Base-by-base conservation (phyloP, 2,113 vertebrate species). In the Sinocyclocheilus anophthalmus region DNA sequence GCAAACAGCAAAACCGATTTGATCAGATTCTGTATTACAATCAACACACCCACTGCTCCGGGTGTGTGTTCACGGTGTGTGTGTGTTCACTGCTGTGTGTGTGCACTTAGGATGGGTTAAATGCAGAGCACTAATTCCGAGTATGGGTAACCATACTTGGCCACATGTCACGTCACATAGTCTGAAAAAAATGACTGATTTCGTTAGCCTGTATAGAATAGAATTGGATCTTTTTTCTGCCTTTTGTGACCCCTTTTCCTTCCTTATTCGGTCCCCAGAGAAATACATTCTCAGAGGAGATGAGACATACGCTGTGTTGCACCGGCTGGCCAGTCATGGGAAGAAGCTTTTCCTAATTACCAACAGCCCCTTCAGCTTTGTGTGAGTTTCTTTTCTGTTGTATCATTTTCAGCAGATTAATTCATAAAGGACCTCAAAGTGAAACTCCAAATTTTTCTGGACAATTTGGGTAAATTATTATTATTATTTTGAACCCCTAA, bases 321-420 rank as follows among this genome's bases (percentile, higher is more conserved):
- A 96, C n/a, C 93, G 89, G 39, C 63, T 97, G 78, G 95, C 91
- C 87, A 93, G 87, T 55, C 85, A 91, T 0, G 95, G 95, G 57
- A 96, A 96, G 88, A 97, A 96, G 65, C 94, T 97, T 7, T 97
- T 97, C 87, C 96, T 97, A 85, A 97, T 97, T 85, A 97, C 96
- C 81, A 97, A 97, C 93, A 97, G 96, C 83, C 96, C 96, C 57
- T 97, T 96, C 90, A 96, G 95, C 92, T 96, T 97, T 88, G 96
- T 96, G 96, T 97, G 88, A 95, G 96, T 94, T 59, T 33, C 18
- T 5, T 24, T 3, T 61, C 10, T 48, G 16, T 50, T 53, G 45
- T 8, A 14, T 81, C 1, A 13, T n/a, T 4, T 82, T 70, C 12
- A 33, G 45, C 3, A 65, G 12, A n/a, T 13, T 20, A 7, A 2